Base-by-base conservation (phyloP, 2,888 invertebrate genomes). In the Drosophila formosana region DNA sequence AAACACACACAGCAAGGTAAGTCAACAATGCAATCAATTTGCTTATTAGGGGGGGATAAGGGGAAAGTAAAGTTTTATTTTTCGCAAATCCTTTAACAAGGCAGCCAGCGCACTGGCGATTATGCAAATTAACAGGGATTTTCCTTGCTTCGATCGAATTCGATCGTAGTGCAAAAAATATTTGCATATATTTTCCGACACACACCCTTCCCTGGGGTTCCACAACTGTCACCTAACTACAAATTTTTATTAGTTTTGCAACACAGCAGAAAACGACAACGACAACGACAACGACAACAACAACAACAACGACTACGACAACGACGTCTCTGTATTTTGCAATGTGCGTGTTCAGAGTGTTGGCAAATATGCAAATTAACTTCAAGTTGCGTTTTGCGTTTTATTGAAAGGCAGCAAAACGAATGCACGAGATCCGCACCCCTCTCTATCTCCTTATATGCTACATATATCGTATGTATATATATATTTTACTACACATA, bases 321-420 rank as follows among this genome's bases (percentile, higher is more conserved):
- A 5, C n/a, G 32, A 8, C 32, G 32, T 8, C 75, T 78, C 76
- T 72, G 46, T 72, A 66, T 63, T 73, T 49, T 53, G 67, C 61
- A 73, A 67, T 66, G 65, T 75, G 70, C 77, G 71, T 62, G 70
- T 57, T 63, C 66, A 32, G 26, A 55, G 60, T 67, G 66, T 66
- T 79, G 66, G 75, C 72, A 80, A 83, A 87, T 81, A 85, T 85
- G 85, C 85, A 85, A 85, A 85, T 85, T 78, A 85, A 82, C 81
- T 82, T 85, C 74, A 82, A 84, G 84, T 81, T 82, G 69, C 69
- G 73, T 80, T 82, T 79, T 73, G 75, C 74, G 75, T 67, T 77
- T 75, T 78, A 78, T 78, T 78, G 78, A 78, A 78, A 78, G 63
- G 49, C 75, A 72, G 65, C 72, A 45, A 56, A 66, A 50, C 39